Evolutionary conservation across 2,113 vertebrate genomes (phyloP).

Genomic region (Dryoscopus gambensis): DNA sequence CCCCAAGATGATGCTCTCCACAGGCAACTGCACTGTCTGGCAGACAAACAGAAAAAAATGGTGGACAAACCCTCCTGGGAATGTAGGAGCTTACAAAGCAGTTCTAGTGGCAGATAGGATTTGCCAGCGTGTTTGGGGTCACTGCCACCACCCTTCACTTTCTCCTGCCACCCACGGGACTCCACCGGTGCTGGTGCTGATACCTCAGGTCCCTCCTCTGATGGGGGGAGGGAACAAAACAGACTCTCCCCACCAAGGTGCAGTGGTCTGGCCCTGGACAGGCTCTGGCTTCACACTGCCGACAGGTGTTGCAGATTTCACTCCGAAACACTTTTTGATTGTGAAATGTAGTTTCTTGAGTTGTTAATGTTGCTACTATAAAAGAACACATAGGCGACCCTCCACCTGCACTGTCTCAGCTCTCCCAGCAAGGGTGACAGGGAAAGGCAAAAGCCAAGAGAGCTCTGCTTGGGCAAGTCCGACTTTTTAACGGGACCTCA

Average conservation of each 20-base stretch:
- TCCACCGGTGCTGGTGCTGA: too few species aligned
- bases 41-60: neutral
- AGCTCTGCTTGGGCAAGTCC: neutral
- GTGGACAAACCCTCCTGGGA: too few species aligned
- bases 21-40: neutral
- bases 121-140: neutral
- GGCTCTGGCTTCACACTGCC: neutral
- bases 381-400: neutral
- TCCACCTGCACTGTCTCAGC: neutral
- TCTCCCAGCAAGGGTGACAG: neutral
- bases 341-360: neutral
- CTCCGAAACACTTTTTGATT: neutral
- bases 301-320: neutral
- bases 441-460: neutral
- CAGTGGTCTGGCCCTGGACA: too few species aligned
- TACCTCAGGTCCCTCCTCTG: neutral
- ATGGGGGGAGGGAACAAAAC: neutral
- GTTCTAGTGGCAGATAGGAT: neutral
- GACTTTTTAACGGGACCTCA: neutral
- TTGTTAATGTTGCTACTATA: neutral
- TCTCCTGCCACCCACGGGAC: neutral
- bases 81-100: neutral
- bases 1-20: too few species aligned
- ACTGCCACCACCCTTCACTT: neutral
- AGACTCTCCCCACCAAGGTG: neutral